Evolutionary conservation across 2,113 vertebrate species (phyloP), one percentile per base, ranked within the genome.

Genomic region (Plectropomus leopardus): DNA sequence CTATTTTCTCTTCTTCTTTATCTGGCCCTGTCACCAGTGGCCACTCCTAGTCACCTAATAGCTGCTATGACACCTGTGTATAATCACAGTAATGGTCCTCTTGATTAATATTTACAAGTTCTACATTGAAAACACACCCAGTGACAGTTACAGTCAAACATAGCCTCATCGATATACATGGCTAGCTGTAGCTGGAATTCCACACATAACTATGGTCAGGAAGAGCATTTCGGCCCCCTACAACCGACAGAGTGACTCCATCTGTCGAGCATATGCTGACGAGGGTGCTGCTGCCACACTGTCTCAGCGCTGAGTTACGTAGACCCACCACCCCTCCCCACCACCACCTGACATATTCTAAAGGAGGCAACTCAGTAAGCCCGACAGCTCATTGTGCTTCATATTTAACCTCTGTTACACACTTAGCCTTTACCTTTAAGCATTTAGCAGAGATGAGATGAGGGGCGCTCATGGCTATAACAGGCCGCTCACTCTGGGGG

Each of bases 341-440:
- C 44, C 44, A 57, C 70, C 85, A 85, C 90, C 88, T 88, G 86
- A 93, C 80, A 82, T 70, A 81, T 77, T 89, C 89, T 87, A 90
- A 91, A 88, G 88, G 84, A 89, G 83, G 85, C 79, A 78, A 84
- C 85, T 40, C 54, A 0, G 9, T 86, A 91, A 92, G 81, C 91
- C 80, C 15, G 34, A 47, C 82, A 89, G 88, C 89, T 90, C 83
- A 91, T 92, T 92, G 89, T 90, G 89, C 77, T 44, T 90, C 84
- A 89, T 87, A 84, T 93, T 90, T 91, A 85, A 91, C 91, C 93
- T 90, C 83, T 82, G 83, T 89, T 92, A 87, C 82, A 86, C 88
- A 91, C 90, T 92, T 91, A 92, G 92, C 90, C 89, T 91, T 92
- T 92, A 88, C 84, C 85, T 90, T 90, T 87, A 90, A 92, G 81